Evolutionary conservation across 1,140 invertebrate genomes (phyloP).

Genomic region (Cardiocondyla obscurior): DNA sequence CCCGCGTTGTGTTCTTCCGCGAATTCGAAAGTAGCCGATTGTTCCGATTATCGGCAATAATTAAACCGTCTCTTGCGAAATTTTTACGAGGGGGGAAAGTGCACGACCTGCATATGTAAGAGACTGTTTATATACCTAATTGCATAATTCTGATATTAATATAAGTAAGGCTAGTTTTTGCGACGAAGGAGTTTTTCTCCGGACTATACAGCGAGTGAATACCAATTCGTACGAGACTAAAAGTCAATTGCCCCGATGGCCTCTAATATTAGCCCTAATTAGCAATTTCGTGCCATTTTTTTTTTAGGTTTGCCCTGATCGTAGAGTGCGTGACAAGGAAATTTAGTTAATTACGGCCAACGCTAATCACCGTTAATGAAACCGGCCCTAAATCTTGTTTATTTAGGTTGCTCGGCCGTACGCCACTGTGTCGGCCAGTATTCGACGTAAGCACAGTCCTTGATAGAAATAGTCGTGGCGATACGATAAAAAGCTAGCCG

Average conservation of each 20-base stretch:
- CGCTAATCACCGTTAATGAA: conserved; percentile 25
- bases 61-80: no score
- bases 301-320: conserved; percentile 3
- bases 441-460: conserved; percentile 50
- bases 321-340: not conserved
- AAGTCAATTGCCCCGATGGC: conserved; percentile 19
- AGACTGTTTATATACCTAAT: not conserved
- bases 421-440: conserved; percentile 1
- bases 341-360: conserved; percentile 25
- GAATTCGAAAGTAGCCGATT: not conserved
- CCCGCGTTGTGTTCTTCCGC: not conserved
- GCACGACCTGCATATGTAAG: no score
- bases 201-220: not conserved
- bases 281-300: not conserved
- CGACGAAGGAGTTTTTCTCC: not conserved
- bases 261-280: conserved; percentile 8
- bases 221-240: conserved; percentile 17
- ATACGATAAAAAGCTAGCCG: conserved; percentile 46
- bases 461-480: conserved; percentile 50
- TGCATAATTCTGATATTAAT: not conserved
- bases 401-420: conserved; percentile 34
- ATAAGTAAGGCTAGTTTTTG: not conserved
- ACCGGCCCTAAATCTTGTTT: conserved; percentile 29
- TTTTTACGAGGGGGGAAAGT: no score
- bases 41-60: not conserved